Base-by-base conservation (phyloP, 2,888 invertebrate genomes). In the Eledone cirrhosa region DNA sequence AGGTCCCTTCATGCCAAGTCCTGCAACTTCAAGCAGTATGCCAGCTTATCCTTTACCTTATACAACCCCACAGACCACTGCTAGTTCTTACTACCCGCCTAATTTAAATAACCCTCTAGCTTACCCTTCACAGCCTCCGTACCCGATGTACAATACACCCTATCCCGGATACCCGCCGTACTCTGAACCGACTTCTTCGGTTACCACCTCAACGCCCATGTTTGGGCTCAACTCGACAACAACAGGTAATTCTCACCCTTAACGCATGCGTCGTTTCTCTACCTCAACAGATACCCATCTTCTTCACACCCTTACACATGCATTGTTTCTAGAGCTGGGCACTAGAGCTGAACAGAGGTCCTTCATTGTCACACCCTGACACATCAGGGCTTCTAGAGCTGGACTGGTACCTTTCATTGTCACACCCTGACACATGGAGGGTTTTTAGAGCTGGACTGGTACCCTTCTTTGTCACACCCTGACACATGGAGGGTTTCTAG, bases 111-210 rank as follows among this genome's bases (percentile, higher is more conserved):
- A 74, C 24, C 41, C 41, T 41, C 72, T 72, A 72, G n/a, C 72
- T n/a, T n/a, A 29, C 31, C 33, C 31, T 33, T 13, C 33, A 74
- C 33, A 72, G 5, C 53, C n/a, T 27, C 48, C 29, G 14, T 33
- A 72, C 72, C 31, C 72, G 13, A 31, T 41, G 41, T 41, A 41
- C 4, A 80, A 80, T 72, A 33, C 79, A 31, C 77, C 79, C 48
- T 76, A 77, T 29, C 75, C 90, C 48, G 85, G 86, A 53, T 87
- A 79, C 81, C 87, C 82, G 82, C 80, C 86, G 87, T 78, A 88
- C 88, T 69, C 78, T 27, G 22, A 41, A 72, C 19, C 72, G 13
- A 41, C 72, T 41, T 72, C 72, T n/a, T 72, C 72, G 31, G 31
- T 41, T 41, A 27, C 72, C 29, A 41, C 72, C 19, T 31, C 78